A percentile compares a stretch with the other conserved stretches of the same genome.
phyloP scores from a whole-genome alignment of 1,140 invertebrate species.

The Cyclargus thomasi region DNA sequence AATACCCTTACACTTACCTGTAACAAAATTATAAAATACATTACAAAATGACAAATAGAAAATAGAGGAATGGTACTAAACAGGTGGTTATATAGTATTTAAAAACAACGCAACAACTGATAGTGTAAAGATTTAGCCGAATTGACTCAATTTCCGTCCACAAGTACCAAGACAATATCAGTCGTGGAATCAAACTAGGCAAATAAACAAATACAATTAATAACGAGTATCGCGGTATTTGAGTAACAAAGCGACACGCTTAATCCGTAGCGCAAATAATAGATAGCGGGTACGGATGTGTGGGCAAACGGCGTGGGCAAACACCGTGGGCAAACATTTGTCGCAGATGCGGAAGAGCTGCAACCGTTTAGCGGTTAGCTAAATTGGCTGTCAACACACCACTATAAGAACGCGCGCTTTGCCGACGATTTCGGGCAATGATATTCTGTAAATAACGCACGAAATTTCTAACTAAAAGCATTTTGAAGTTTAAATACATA shows the following conservation, averaged over 20 bases:
- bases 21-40: conserved; percentile 5
- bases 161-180: not conserved
- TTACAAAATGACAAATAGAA: not conserved
- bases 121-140: not conserved
- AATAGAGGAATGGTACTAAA: no score
- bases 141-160: not conserved
- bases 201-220: conserved; percentile 24
- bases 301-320: conserved; percentile 58
- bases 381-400: conserved; percentile 35
- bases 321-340: conserved; percentile 56
- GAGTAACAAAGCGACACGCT: conserved; percentile 51
- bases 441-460: not conserved
- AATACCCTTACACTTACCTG: conserved; percentile 6
- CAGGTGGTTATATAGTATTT: no score
- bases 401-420: conserved; percentile 17
- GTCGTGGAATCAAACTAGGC: not conserved
- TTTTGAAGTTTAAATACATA: no score
- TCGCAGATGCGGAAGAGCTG: conserved; percentile 44
- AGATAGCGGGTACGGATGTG: conserved; percentile 52
- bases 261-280: conserved; percentile 60
- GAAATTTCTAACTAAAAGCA: no score
- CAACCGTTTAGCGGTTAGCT: conserved; percentile 48
- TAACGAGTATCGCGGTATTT: conserved; percentile 44
- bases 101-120: not conserved
- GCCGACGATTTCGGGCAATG: not conserved